Evolutionary conservation across 1,140 invertebrate species (phyloP).

Genomic region (Nixonia krombeini): DNA sequence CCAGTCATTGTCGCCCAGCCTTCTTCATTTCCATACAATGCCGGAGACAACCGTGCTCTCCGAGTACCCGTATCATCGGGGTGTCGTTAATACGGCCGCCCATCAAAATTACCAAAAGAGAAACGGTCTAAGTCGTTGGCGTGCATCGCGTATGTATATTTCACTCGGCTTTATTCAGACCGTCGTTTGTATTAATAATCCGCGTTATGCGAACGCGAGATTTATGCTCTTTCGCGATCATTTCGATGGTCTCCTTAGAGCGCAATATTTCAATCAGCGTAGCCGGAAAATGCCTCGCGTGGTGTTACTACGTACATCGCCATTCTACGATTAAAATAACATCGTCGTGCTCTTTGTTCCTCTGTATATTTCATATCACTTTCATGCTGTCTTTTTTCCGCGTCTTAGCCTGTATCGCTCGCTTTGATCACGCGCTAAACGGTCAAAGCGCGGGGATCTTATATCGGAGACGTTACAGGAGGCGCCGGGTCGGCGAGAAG

Average conservation of each 20-base stretch:
- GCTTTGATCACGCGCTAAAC: too few species aligned
- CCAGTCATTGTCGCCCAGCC: constrained; percentile 71
- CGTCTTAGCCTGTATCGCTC: too few species aligned
- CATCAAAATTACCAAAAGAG: constrained; percentile 63
- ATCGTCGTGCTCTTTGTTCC: too few species aligned
- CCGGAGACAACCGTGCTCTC: constrained; percentile 57
- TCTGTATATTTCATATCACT: too few species aligned
- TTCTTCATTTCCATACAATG: constrained; percentile 72
- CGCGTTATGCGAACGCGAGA: background rate
- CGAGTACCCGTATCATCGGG: constrained; percentile 54
- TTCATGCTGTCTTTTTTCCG: too few species aligned
- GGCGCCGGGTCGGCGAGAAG: constrained; percentile 33
- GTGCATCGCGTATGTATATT: constrained; percentile 33
- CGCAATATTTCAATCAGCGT: too few species aligned
- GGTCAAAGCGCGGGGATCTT: too few species aligned
- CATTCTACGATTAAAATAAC: too few species aligned
- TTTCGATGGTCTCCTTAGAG: too few species aligned
- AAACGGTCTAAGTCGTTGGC: constrained; percentile 38
- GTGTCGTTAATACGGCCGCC: constrained; percentile 62
- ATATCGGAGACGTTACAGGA: constrained; percentile 28
- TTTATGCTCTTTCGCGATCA: background rate
- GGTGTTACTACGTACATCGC: too few species aligned
- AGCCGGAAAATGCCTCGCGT: too few species aligned
- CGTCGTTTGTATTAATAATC: background rate
- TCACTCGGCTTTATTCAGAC: constrained; percentile 1